Evolutionary conservation across 2,888 invertebrate genomes (phyloP).

Genomic region (Torymus aiolomorphi): DNA sequence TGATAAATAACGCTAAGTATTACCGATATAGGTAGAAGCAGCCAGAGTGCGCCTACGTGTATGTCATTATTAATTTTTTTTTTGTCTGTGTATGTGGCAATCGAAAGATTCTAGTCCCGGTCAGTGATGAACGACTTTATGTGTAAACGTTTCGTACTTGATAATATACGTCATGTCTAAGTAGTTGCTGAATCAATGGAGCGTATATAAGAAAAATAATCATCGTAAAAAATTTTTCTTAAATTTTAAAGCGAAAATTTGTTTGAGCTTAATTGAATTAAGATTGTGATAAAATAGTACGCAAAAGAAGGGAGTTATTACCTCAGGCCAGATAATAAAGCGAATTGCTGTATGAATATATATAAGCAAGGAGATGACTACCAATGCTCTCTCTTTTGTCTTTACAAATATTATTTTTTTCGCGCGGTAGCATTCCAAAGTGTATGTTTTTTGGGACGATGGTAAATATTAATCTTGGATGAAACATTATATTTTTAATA

Average conservation of each 20-base stretch:
- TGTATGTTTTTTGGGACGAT: constrained; percentile 44
- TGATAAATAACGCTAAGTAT: constrained; percentile 58
- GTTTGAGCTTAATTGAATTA: constrained; percentile 51
- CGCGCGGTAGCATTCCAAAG: constrained; percentile 57
- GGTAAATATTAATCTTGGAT: constrained; percentile 37
- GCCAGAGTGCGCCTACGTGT: constrained; percentile 31
- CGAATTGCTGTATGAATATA: constrained; percentile 1
- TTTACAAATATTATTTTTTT: constrained; percentile 37
- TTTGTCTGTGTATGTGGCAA: constrained; percentile 37
- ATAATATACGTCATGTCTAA: constrained; percentile 36
- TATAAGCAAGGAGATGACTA: constrained; percentile 16
- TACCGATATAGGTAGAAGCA: constrained; percentile 40
- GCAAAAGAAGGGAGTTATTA: constrained; percentile 27
- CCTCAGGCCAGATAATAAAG: constrained; percentile 23
- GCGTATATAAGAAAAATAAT: constrained; percentile 29
- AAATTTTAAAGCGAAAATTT: constrained; percentile 23
- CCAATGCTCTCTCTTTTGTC: constrained; percentile 40
- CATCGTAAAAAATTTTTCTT: constrained; percentile 15
- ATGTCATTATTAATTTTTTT: constrained; percentile 37
- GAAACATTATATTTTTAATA: constrained; percentile 51
- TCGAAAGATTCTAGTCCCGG: constrained; percentile 56
- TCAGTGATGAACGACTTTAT: constrained; percentile 49
- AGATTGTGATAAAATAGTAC: constrained; percentile 48
- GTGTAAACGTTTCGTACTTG: constrained; percentile 49
- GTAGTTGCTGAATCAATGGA: constrained; percentile 27